A percentile compares a stretch with the other conserved stretches of the same genome.
Evolutionary conservation across 1,140 invertebrate genomes (phyloP).

Genomic region (Hyposmocoma kahamanoa): DNA sequence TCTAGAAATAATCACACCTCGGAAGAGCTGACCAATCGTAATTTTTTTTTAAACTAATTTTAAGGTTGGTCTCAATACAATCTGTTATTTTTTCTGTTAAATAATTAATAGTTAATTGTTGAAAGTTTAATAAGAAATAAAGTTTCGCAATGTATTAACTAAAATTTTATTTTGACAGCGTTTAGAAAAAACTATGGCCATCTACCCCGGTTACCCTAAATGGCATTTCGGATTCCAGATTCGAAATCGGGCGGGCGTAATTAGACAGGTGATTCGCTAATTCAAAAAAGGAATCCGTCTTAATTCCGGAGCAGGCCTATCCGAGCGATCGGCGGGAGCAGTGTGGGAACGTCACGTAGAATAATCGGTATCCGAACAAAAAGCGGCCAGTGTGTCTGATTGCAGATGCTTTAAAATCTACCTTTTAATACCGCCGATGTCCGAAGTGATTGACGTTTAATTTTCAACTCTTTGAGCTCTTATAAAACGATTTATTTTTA

Average conservation of each 20-base stretch:
- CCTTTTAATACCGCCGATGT: constrained; percentile 23
- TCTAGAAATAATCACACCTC: too few species aligned
- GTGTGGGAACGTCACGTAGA: constrained; percentile 67
- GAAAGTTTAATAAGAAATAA: too few species aligned
- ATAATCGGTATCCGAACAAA: constrained; percentile 55
- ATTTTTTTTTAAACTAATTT: too few species aligned
- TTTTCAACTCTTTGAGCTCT: constrained; percentile 16
- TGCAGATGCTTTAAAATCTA: constrained; percentile 25
- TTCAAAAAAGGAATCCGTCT: constrained; percentile 55
- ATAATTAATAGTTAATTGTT: too few species aligned
- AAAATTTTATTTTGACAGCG: too few species aligned
- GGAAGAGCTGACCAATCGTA: too few species aligned
- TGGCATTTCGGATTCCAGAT: constrained; percentile 34
- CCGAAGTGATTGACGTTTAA: constrained; percentile 24
- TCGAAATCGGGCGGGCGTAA: constrained; percentile 40
- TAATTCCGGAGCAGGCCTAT: constrained; percentile 38
- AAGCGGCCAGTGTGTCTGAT: constrained; percentile 33
- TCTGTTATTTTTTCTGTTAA: too few species aligned
- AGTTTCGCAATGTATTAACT: too few species aligned
- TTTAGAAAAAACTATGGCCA: too few species aligned
- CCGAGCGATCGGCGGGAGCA: constrained; percentile 22
- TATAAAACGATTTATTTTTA: neutral
- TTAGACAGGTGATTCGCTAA: constrained; percentile 68
- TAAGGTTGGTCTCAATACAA: too few species aligned
- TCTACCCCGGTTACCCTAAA: too few species aligned